Evolutionary conservation across 2,797 vertebrate genomes (phyloP).

Genomic region (Lutjanus argentimaculatus): DNA sequence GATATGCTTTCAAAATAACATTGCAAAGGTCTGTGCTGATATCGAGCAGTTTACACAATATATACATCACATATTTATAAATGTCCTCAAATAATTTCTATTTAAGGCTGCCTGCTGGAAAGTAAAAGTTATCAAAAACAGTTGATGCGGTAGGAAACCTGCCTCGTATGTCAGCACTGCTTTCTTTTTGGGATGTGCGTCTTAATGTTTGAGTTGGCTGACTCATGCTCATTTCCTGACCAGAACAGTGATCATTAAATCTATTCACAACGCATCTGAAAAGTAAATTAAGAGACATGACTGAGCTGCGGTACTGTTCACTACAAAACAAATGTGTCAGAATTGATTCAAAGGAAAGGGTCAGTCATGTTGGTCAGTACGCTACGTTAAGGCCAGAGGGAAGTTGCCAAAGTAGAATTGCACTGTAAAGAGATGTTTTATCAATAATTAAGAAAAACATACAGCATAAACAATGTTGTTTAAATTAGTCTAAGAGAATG

Average conservation of each 20-base stretch:
- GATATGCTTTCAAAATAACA: conserved; percentile 63
- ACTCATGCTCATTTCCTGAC: conserved; percentile 22
- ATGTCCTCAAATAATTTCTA: conserved; percentile 63
- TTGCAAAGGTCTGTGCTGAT: conserved; percentile 69
- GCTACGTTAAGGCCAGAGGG: conserved; percentile 78
- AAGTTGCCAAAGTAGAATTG: conserved; percentile 55
- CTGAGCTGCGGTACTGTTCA: conserved; percentile 38
- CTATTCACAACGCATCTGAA: not conserved
- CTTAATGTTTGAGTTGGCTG: conserved; percentile 3
- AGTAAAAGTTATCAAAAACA: conserved; percentile 66
- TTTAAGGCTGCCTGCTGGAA: conserved; percentile 76
- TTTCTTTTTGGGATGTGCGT: conserved; percentile 17
- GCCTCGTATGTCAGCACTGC: conserved; percentile 39
- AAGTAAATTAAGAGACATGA: conserved; percentile 24
- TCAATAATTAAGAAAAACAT: conserved; percentile 50
- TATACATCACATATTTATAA: conserved; percentile 77
- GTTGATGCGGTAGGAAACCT: conserved; percentile 46
- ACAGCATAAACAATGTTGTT: conserved; percentile 51
- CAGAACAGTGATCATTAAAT: conserved; percentile 30
- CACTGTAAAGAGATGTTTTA: conserved; percentile 45
- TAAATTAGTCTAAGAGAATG: conserved; percentile 55
- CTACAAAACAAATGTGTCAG: conserved; percentile 28
- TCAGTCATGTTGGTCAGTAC: conserved; percentile 44
- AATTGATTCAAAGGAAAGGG: conserved; percentile 31
- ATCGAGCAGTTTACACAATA: conserved; percentile 74